Evolutionary conservation across 1,140 invertebrate species (phyloP).

Genomic region (Daktulosphaira vitifoliae): DNA sequence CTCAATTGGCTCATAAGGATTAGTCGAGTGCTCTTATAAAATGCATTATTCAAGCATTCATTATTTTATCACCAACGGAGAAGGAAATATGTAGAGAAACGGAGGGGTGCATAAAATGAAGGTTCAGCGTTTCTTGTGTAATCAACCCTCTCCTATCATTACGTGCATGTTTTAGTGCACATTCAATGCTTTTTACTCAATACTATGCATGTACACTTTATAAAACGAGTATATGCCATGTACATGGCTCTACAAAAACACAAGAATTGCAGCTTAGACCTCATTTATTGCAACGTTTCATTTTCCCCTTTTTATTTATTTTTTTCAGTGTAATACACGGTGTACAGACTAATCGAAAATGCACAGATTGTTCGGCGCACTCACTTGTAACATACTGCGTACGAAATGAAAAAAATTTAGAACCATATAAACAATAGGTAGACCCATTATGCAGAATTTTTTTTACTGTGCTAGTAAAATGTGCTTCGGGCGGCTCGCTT

Average conservation of each 20-base stretch:
- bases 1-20: slow-evolving; percentile 22
- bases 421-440: not conserved
- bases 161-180: slow-evolving; percentile 2
- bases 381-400: not conserved
- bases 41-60: slow-evolving; percentile 28
- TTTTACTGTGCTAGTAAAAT: too few species aligned
- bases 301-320: slow-evolving; percentile 1
- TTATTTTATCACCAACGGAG: not conserved
- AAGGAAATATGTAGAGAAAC: not conserved
- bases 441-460: too few species aligned
- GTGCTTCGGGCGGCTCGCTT: too few species aligned
- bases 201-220: not conserved
- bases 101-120: not conserved
- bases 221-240: too few species aligned
- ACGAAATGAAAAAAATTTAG: not conserved
- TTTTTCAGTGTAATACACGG: not conserved
- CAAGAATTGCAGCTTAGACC: too few species aligned
- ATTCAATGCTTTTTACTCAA: slow-evolving; percentile 2
- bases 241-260: too few species aligned
- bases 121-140: slow-evolving; percentile 17
- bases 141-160: not conserved
- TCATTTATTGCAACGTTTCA: not conserved
- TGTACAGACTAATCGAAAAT: not conserved
- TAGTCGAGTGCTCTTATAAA: slow-evolving; percentile 8
- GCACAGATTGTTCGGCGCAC: not conserved